These are phyloP conservation scores for Hypercompe scribonia DNA, from an alignment of 2,888 invertebrate species.

Conservation along the genomic window DNA sequence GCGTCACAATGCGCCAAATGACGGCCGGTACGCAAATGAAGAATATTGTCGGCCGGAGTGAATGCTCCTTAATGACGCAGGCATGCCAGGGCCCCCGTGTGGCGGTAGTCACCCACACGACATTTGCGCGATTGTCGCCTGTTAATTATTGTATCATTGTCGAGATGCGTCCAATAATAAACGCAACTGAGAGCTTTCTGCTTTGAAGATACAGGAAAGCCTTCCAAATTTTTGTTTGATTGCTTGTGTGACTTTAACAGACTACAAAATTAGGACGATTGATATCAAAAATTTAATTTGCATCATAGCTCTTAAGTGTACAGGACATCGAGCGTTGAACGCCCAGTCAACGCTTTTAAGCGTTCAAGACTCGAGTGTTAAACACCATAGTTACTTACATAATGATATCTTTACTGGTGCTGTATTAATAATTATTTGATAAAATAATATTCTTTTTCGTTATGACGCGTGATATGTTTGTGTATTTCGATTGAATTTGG, in stretches of 20 bases:
- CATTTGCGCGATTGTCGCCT: conserved; percentile 78
- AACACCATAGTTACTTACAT: too few relatives aligned
- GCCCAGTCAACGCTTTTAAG: too few relatives aligned
- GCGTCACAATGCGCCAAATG: conserved; percentile 84
- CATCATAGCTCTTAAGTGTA: background rate
- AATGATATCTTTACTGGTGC: too few relatives aligned
- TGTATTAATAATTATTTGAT: too few relatives aligned
- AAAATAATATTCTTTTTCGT: too few relatives aligned
- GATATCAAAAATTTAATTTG: background rate
- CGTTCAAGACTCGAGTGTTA: too few relatives aligned
- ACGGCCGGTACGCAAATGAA: conserved; percentile 82
- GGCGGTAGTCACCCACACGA: conserved; percentile 67
- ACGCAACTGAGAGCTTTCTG: conserved; percentile 26
- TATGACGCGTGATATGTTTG: too few relatives aligned
- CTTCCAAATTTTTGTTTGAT: background rate
- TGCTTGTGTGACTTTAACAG: background rate
- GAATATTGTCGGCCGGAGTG: conserved; percentile 85
- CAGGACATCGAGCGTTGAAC: too few relatives aligned
- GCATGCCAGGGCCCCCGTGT: conserved; percentile 63
- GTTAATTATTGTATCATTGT: conserved; percentile 79
- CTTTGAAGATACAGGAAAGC: conserved; percentile 2
- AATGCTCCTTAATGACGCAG: conserved; percentile 84
- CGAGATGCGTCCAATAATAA: conserved; percentile 38
- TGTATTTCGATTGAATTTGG: too few relatives aligned
- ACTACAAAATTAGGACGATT: background rate